Conservation (phyloP, 2,797 vertebrate genomes). For the Glossophaga mutica region DNA sequence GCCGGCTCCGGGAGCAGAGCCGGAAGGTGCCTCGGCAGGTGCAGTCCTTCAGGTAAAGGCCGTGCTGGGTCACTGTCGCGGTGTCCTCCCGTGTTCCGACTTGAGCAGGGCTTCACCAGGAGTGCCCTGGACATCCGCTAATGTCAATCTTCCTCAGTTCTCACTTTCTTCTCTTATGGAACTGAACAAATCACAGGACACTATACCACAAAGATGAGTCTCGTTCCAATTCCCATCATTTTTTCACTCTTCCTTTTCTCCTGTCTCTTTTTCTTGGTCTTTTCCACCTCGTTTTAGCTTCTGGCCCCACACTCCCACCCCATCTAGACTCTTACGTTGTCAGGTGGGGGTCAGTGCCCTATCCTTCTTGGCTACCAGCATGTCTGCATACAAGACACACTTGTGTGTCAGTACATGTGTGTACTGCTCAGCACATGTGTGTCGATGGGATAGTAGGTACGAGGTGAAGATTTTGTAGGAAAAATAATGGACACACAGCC, state of each 20-base stretch:
- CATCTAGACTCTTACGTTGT: rapidly evolving
- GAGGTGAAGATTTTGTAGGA: neutral
- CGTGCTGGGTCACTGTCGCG: rapidly evolving
- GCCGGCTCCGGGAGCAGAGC: slow-evolving; percentile 87
- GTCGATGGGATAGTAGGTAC: rapidly evolving
- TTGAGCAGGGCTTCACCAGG: neutral
- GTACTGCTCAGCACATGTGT: neutral
- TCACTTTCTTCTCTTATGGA: neutral
- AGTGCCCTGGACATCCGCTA: no score
- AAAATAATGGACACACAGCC: neutral
- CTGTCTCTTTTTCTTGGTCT: neutral
- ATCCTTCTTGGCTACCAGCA: rapidly evolving
- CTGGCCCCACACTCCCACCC: rapidly evolving
- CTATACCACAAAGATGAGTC: no score
- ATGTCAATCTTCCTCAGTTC: neutral
- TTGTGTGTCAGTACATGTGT: neutral
- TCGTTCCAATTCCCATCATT: rapidly evolving
- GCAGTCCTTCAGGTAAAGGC: slow-evolving; percentile 87
- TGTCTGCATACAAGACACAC: rapidly evolving
- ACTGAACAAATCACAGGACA: neutral
- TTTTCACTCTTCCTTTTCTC: neutral
- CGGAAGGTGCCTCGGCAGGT: slow-evolving; percentile 87
- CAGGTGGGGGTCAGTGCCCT: neutral
- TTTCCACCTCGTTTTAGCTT: neutral
- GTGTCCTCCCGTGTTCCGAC: rapidly evolving